A percentile compares a stretch with the other conserved stretches of the same genome.
phyloP scores from a whole-genome alignment of 1,140 invertebrate genomes.

The Microvelia longipes region DNA sequence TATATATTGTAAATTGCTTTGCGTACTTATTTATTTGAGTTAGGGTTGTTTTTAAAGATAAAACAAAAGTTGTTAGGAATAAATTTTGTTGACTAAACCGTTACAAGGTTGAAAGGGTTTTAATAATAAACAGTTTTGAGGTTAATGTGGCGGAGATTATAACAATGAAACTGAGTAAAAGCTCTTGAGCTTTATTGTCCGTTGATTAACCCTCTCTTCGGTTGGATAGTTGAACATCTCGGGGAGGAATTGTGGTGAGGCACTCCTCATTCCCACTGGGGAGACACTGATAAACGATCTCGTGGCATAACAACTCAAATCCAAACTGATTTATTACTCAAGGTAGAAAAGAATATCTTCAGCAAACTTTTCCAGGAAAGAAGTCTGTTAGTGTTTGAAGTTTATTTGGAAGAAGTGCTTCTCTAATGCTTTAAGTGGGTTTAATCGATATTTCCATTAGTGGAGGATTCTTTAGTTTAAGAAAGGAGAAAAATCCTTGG shows the following conservation, averaged over 20 bases:
- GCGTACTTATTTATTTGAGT: too few species aligned
- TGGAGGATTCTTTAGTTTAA: neutral
- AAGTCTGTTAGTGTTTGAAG: neutral
- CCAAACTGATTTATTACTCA: neutral
- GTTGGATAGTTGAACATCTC: too few species aligned
- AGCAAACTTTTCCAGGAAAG: neutral
- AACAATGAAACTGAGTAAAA: too few species aligned
- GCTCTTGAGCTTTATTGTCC: neutral
- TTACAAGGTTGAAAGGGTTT: too few species aligned
- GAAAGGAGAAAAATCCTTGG: too few species aligned
- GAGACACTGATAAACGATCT: neutral
- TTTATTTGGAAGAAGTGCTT: neutral
- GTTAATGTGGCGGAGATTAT: too few species aligned
- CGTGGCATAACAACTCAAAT: neutral
- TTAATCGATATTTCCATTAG: neutral
- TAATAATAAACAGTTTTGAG: too few species aligned
- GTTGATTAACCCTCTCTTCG: neutral
- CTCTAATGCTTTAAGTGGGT: neutral
- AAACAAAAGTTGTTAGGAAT: too few species aligned
- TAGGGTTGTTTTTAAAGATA: too few species aligned
- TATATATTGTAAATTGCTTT: too few species aligned
- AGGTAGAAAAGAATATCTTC: neutral
- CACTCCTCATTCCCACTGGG: too few species aligned
- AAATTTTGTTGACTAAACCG: too few species aligned
- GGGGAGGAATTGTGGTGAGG: neutral